Evolutionary conservation across 2,888 invertebrate species (phyloP), one percentile per base, ranked within the genome.

Genomic region (Agriopis leucophaearia): DNA sequence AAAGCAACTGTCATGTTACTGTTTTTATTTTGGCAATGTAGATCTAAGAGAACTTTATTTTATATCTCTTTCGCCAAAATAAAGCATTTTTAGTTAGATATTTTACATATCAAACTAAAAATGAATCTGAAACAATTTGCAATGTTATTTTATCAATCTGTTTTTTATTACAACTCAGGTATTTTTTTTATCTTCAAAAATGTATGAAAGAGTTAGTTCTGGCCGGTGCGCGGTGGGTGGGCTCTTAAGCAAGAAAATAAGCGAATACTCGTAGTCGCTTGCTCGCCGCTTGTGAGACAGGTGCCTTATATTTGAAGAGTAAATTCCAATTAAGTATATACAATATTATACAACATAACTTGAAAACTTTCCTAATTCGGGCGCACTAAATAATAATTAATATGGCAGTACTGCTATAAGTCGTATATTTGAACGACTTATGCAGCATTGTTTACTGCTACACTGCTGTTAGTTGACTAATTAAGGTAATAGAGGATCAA

Each of bases 301-400:
- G n/a, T 8, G 16, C 16, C 15, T 57, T 15, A 35, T 36, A 57
- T 57, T 57, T 57, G 13, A 36, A 47, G 6, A 55, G 27, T 55
- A 44, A 56, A 44, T 56, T 56, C 15, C 36, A 45, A 57, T 27
- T 27, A 27, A 27, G 27, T 27, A 27, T 3, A 15, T 35, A 57
- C 18, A 45, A 27, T 35, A 35, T 9, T 38, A 38, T 38, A 38
- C 1, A 15, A 27, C 13, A 45, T 45, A 57, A 45, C 57, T 45
- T 45, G 57, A 57, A 57, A 57, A 57, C 57, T 57, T 57, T 47
- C 44, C 45, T 57, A 57, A 57, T 57, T 47, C 15, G 15, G 44
- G 35, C 9, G 57, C 15, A 57, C 45, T 57, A 57, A 57, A 57
- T 57, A 57, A 45, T 45, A 57, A 57, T 57, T 45, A 47, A 35